Evolutionary conservation across 2,797 vertebrate species (phyloP).

Genomic region (Siniperca obscura): DNA sequence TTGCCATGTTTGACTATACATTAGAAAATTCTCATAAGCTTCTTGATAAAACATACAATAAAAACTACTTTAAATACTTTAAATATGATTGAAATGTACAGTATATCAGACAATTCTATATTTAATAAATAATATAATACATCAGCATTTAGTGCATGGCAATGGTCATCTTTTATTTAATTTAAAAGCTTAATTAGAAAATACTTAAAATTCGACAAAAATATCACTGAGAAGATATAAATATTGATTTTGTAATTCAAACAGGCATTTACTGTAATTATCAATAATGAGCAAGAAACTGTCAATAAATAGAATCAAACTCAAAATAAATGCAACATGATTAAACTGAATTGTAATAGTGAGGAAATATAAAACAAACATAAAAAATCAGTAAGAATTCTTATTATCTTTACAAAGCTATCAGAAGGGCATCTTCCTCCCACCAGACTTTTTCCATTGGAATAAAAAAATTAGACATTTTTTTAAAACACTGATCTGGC

Average conservation of each 20-base stretch:
- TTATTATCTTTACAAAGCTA: slow-evolving; percentile 66
- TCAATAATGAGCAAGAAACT: slow-evolving; percentile 74
- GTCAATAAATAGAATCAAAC: slow-evolving; percentile 76
- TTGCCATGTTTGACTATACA: slow-evolving; percentile 69
- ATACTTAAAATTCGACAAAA: slow-evolving; percentile 83
- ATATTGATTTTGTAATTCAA: slow-evolving; percentile 80
- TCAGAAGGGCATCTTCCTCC: slow-evolving; percentile 43
- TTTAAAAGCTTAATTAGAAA: slow-evolving; percentile 84
- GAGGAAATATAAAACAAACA: slow-evolving; percentile 78
- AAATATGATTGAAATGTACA: slow-evolving; percentile 83
- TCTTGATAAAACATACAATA: slow-evolving; percentile 79
- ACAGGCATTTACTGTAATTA: slow-evolving; percentile 79
- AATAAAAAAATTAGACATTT: slow-evolving; percentile 48
- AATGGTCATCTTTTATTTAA: slow-evolving; percentile 80
- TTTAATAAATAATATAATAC: slow-evolving; percentile 83
- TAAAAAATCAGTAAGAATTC: slow-evolving; percentile 67
- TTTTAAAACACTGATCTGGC: slow-evolving; percentile 70
- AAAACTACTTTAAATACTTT: slow-evolving; percentile 82
- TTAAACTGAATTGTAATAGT: slow-evolving; percentile 68
- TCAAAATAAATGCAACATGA: slow-evolving; percentile 78
- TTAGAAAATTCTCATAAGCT: slow-evolving; percentile 74
- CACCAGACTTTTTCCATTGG: slow-evolving; percentile 32
- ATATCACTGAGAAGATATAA: slow-evolving; percentile 84
- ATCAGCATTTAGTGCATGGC: slow-evolving; percentile 82
- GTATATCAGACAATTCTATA: slow-evolving; percentile 76